These are phyloP conservation scores for Coleophora flavipennella DNA, from an alignment of 2,888 invertebrate species.

Conservation along the genomic window DNA sequence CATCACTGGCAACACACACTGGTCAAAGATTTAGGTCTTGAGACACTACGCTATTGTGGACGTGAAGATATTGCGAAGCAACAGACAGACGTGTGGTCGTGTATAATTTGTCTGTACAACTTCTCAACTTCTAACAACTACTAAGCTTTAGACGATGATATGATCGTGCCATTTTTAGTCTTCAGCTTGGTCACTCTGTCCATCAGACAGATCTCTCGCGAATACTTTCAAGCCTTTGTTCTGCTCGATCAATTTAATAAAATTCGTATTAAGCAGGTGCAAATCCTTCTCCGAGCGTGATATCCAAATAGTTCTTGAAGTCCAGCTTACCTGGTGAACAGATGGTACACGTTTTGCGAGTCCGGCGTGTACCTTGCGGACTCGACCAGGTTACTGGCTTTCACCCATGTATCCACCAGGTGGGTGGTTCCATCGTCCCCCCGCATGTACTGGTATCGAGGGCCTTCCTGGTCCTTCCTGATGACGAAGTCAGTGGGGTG, in stretches of 20 bases:
- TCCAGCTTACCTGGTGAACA: constrained; percentile 28
- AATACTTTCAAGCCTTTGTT: too few species aligned
- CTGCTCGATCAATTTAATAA: not conserved
- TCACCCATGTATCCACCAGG: constrained; percentile 30
- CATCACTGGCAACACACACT: too few species aligned
- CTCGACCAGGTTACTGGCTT: constrained; percentile 20
- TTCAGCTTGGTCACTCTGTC: too few species aligned
- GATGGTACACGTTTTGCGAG: constrained; percentile 24
- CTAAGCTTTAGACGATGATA: too few species aligned
- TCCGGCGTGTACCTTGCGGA: constrained; percentile 23
- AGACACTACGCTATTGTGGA: not conserved
- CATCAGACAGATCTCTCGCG: too few species aligned
- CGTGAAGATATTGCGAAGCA: not conserved
- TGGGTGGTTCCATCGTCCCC: constrained; percentile 20
- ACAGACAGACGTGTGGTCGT: too few species aligned
- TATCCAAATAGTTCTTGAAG: constrained; percentile 10
- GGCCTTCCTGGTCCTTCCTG: constrained; percentile 17
- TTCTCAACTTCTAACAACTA: not conserved
- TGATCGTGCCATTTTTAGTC: too few species aligned
- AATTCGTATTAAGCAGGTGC: too few species aligned
- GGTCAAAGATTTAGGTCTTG: too few species aligned
- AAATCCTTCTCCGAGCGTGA: constrained; percentile 10
- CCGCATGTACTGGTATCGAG: constrained; percentile 24
- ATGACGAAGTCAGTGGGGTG: constrained; percentile 19
- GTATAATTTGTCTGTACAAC: not conserved